These are phyloP conservation scores for Platygyra sinensis DNA, from an alignment of 64 coral and sea anemone genomes.

Conservation along the genomic window DNA sequence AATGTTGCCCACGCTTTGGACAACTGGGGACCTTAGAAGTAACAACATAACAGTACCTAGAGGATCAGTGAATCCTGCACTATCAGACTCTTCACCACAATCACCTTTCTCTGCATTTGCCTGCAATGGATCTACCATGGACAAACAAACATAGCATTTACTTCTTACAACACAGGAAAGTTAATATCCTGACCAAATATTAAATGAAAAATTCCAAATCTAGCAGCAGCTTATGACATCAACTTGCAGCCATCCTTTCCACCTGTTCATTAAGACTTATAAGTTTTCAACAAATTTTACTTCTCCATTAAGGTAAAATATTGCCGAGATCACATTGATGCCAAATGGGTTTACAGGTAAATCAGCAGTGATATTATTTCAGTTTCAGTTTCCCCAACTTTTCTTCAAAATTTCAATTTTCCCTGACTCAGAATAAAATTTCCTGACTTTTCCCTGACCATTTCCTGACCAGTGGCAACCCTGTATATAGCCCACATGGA, in stretches of 20 bases:
- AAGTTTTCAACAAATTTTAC: neutral
- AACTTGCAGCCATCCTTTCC: neutral
- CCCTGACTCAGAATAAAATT: too few species aligned
- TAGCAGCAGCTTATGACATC: neutral
- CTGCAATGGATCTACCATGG: neutral
- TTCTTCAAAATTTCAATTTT: too few species aligned
- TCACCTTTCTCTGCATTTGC: neutral
- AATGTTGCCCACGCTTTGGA: neutral
- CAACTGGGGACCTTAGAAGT: neutral
- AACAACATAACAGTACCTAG: constrained; percentile 15
- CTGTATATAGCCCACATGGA: neutral
- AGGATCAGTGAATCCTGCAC: constrained; percentile 41
- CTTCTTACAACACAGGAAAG: neutral
- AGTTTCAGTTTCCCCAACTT: too few species aligned
- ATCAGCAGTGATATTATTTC: too few species aligned
- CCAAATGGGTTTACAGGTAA: too few species aligned
- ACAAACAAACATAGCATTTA: neutral
- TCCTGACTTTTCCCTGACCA: too few species aligned
- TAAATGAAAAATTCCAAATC: too few species aligned
- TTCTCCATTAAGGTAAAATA: too few species aligned
- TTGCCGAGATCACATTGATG: too few species aligned
- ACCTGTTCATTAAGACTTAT: neutral
- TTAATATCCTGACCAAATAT: too few species aligned
- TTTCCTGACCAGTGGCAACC: too few species aligned
- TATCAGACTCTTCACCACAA: neutral